Percentiles rank a stretch among this genome's conserved stretches.
Evolutionary conservation across 1,140 invertebrate genomes (phyloP).

Genomic region (Amphibalanus amphitrite): DNA sequence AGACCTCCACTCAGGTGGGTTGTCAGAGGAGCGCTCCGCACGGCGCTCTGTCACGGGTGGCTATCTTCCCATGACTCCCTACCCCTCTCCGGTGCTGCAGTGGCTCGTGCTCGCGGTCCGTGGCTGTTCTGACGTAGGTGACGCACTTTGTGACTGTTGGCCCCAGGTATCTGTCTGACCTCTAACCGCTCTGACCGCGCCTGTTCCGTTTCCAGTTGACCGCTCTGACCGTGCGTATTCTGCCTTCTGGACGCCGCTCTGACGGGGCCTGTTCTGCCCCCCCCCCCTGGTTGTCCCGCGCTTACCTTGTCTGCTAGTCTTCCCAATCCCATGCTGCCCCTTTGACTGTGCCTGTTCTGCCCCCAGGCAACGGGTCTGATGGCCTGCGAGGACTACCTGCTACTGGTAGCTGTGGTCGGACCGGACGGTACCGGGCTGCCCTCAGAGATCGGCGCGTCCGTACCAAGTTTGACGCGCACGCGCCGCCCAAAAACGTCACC

Average conservation of each 20-base stretch:
- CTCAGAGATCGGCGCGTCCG: conserved; percentile 31
- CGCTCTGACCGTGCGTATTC: not conserved
- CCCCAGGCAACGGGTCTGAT: conserved; percentile 37
- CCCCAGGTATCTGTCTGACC: too few relatives aligned
- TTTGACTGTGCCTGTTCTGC: too few relatives aligned
- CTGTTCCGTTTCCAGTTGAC: not conserved
- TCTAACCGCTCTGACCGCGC: too few relatives aligned
- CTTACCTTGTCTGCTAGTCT: too few relatives aligned
- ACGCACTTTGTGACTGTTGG: too few relatives aligned
- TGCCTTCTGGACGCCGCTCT: not conserved
- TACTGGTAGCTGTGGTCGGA: conserved; percentile 47
- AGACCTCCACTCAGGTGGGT: not conserved
- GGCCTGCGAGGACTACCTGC: conserved; percentile 51
- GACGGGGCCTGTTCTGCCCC: not conserved
- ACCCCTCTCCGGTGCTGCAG: too few relatives aligned
- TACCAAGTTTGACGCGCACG: conserved; percentile 41
- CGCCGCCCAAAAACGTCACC: conserved; percentile 38
- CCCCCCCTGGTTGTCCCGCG: not conserved
- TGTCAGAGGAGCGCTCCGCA: too few relatives aligned
- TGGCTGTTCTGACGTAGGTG: too few relatives aligned
- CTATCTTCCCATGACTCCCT: not conserved
- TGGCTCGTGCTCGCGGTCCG: too few relatives aligned
- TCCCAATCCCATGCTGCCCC: not conserved
- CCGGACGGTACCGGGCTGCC: conserved; percentile 45
- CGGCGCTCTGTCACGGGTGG: too few relatives aligned